Percentiles rank a stretch among this genome's conserved stretches.
phyloP scores from a whole-genome alignment of 2,888 invertebrate genomes.

The Chaetogeoica ovagalla region DNA sequence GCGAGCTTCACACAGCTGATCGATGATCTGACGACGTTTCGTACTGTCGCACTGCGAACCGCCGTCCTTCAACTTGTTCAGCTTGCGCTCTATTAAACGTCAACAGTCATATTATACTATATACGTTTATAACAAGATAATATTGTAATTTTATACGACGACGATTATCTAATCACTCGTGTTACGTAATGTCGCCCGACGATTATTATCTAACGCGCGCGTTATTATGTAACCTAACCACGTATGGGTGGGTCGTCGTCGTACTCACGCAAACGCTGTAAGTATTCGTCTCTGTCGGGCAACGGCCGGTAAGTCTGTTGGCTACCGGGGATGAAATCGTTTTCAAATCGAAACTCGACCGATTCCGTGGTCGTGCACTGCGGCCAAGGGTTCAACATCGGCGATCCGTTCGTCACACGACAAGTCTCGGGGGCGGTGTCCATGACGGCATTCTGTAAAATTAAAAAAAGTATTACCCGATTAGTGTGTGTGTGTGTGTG shows the following conservation, averaged over 20 bases:
- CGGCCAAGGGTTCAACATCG: conserved; percentile 33
- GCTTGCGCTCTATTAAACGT: conserved; percentile 42
- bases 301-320: conserved; percentile 58
- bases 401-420: conserved; percentile 12
- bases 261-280: conserved; percentile 68
- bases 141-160: not conserved
- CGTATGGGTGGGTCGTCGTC: too few species aligned
- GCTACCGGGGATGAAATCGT: conserved; percentile 63
- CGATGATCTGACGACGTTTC: conserved; percentile 34
- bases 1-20: conserved; percentile 45
- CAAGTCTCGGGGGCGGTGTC: not conserved
- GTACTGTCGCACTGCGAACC: conserved; percentile 38
- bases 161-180: too few species aligned
- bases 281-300: conserved; percentile 69
- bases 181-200: not conserved
- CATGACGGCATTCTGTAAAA: not conserved
- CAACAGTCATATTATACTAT: not conserved
- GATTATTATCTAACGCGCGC: conserved; percentile 24
- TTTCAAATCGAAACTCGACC: conserved; percentile 62
- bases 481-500: too few species aligned
- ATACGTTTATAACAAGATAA: not conserved
- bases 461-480: too few species aligned
- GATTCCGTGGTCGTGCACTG: not conserved
- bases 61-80: conserved; percentile 48
- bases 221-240: not conserved